phyloP scores from a whole-genome alignment of 1,140 invertebrate genomes.

The Conus ventricosus region DNA sequence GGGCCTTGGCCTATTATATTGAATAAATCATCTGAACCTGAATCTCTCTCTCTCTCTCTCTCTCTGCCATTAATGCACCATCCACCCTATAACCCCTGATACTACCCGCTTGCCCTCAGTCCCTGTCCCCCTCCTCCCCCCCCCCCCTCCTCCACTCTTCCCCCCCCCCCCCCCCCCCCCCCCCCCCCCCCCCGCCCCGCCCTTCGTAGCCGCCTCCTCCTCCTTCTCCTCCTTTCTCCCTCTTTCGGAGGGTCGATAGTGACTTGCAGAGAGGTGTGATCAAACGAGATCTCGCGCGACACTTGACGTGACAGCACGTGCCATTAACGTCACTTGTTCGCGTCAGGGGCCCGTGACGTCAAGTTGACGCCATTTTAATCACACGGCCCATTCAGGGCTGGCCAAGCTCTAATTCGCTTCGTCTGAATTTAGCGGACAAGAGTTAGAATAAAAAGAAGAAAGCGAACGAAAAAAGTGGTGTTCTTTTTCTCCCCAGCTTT shows the following conservation, averaged over 20 bases:
- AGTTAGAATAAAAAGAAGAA: background rate
- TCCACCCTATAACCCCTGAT: background rate
- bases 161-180: background rate
- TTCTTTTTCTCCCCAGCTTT: background rate
- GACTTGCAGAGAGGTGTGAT: conserved; percentile 20
- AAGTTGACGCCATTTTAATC: conserved; percentile 31
- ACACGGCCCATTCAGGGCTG: background rate
- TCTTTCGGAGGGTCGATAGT: background rate
- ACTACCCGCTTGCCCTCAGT: background rate
- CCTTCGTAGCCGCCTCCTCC: background rate
- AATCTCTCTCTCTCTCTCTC: no score
- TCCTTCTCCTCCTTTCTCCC: background rate
- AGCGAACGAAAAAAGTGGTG: background rate
- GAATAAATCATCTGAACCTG: no score
- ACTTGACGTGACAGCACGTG: conserved; percentile 37
- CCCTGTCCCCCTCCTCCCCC: background rate
- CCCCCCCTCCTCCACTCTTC: background rate
- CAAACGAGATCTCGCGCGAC: conserved; percentile 19
- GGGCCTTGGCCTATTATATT: no score
- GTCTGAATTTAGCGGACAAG: background rate
- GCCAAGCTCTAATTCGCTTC: conserved; percentile 19
- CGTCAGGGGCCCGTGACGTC: conserved; percentile 14
- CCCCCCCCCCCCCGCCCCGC: background rate
- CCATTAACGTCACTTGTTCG: conserved; percentile 27
- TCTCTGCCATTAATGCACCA: background rate